phyloP scores from a whole-genome alignment of 2,113 vertebrate species.

The Centropus unirufus region DNA sequence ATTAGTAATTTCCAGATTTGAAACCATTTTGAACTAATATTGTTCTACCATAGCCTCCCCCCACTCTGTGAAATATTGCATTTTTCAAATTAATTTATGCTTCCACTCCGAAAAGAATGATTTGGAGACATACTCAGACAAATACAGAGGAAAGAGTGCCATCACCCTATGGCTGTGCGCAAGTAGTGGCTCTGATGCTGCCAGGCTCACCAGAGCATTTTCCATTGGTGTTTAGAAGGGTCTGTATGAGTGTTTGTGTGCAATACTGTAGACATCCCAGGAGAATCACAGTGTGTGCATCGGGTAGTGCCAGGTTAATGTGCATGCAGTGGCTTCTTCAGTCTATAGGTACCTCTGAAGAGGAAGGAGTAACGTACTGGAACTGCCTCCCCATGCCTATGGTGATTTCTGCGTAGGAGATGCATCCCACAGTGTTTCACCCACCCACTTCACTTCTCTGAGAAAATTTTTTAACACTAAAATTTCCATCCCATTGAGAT shows the following conservation, averaged over 20 bases:
- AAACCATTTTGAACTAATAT: not conserved
- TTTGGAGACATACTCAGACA: not conserved
- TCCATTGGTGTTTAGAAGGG: not conserved
- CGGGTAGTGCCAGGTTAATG: not conserved
- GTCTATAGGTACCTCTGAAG: not conserved
- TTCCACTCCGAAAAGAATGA: not conserved
- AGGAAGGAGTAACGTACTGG: not conserved
- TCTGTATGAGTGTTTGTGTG: not conserved
- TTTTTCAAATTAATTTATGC: not conserved
- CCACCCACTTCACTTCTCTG: not conserved
- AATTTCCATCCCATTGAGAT: not conserved
- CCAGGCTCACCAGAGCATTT: not conserved
- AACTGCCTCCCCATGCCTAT: not conserved
- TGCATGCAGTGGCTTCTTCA: not conserved
- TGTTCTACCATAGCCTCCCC: not conserved
- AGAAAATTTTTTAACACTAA: not conserved
- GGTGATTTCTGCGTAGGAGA: not conserved
- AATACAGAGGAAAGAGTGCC: not conserved
- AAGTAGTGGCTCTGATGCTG: not conserved
- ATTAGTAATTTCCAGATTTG: not conserved
- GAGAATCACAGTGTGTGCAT: accelerated
- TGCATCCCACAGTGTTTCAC: not conserved
- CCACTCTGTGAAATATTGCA: accelerated
- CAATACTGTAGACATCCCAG: not conserved
- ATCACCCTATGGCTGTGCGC: not conserved